Conservation (phyloP, 1,140 invertebrate species). For the Ceratina calcarata region DNA sequence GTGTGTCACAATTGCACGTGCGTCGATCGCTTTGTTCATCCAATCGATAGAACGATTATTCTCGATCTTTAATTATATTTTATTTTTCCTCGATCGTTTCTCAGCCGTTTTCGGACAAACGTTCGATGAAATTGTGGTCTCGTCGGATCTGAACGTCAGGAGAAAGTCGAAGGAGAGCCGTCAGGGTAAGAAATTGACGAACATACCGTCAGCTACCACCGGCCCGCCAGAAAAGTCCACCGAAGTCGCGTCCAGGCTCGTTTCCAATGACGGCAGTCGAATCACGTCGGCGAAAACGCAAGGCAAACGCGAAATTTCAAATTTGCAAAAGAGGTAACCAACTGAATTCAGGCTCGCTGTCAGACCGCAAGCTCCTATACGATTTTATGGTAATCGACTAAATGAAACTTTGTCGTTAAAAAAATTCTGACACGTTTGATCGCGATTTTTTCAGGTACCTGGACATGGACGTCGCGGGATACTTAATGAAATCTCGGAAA, state of each 20-base stretch:
- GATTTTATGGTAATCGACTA: too few relatives aligned
- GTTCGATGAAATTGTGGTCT: slow-evolving; percentile 78
- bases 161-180: slow-evolving; percentile 79
- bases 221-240: slow-evolving; percentile 74
- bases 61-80: too few relatives aligned
- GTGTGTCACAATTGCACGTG: too few relatives aligned
- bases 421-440: too few relatives aligned
- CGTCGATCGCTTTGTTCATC: not conserved
- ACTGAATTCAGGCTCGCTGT: too few relatives aligned
- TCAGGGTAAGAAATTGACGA: slow-evolving; percentile 76
- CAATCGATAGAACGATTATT: too few relatives aligned
- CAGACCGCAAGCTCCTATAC: too few relatives aligned
- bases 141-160: slow-evolving; percentile 76
- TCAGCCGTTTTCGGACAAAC: slow-evolving; percentile 74
- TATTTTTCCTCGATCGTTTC: not conserved
- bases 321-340: slow-evolving; percentile 66
- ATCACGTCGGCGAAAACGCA: slow-evolving; percentile 70
- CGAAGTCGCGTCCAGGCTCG: slow-evolving; percentile 71
- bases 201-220: slow-evolving; percentile 76
- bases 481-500: slow-evolving; percentile 74
- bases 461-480: slow-evolving; percentile 68
- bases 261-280: slow-evolving; percentile 74
- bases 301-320: slow-evolving; percentile 65
- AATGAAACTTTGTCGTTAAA: too few relatives aligned
- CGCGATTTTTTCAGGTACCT: slow-evolving; percentile 65